Conservation (phyloP, 2,797 vertebrate genomes). For the Limnodromus scolopaceus region DNA sequence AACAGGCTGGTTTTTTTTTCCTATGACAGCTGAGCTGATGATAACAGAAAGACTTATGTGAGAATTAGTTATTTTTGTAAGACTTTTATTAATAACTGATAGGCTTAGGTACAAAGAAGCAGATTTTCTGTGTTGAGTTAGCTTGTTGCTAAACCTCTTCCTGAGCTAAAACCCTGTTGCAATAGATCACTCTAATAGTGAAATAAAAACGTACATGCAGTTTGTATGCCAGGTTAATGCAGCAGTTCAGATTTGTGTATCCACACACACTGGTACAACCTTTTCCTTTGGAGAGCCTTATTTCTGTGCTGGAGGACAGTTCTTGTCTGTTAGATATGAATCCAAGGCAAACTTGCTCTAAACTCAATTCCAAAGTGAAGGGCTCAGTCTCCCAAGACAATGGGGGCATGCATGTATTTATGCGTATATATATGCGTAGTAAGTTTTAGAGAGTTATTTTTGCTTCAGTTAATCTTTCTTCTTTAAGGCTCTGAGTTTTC, state of each 20-base stretch:
- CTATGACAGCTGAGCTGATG: background rate
- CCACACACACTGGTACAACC: rapidly evolving
- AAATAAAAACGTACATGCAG: rapidly evolving
- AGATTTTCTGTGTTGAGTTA: background rate
- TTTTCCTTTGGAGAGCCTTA: background rate
- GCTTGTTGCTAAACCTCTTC: slow-evolving; percentile 15
- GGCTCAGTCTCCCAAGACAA: background rate
- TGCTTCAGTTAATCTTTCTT: background rate
- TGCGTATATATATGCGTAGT: rapidly evolving
- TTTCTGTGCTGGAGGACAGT: background rate
- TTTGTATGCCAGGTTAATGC: background rate
- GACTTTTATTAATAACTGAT: background rate
- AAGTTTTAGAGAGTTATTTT: background rate
- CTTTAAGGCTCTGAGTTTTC: background rate
- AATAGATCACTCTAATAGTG: background rate
- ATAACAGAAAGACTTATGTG: background rate
- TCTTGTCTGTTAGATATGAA: background rate
- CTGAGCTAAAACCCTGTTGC: background rate
- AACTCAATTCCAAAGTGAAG: background rate
- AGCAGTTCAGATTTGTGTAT: rapidly evolving
- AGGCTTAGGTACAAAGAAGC: background rate
- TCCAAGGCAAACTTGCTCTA: background rate
- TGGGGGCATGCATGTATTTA: background rate
- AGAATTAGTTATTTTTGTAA: background rate
- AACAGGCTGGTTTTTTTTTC: background rate